Base-by-base conservation (phyloP, 2,797 vertebrate genomes). In the Melanogrammus aeglefinus region DNA sequence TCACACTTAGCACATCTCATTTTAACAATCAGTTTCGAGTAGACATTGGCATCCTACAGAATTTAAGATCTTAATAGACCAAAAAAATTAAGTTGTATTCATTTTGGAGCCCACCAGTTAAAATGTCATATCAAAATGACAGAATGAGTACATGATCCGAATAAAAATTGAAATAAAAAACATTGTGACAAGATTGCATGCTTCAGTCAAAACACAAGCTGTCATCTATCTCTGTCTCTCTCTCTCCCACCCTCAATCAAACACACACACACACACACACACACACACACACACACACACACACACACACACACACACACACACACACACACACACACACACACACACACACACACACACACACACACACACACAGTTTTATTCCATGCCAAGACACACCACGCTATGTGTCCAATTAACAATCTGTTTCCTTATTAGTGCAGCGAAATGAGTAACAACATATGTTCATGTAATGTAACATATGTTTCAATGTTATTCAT, bases 141-240 rank as follows among this genome's bases (percentile, higher is more conserved):
- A 12, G 14, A 38, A 21, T 31, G 18, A 80, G 77, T 76, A 78
- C 80, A 82, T 83, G 81, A 82, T 35, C 1, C 10, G 72, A 81
- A 73, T 82, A 73, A 75, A 73, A 81, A 76, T 72, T 47, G 5
- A 36, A 36, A 36, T 36, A 36, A 7, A 36, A 36, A 81, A 79
- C 82, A 80, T 81, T 77, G 75, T 84, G 79, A 81, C 81, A 9
- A 69, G 81, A 72, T 69, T 47, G 75, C 87, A 74, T 78, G 80
- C 87, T 79, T 88, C 86, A 84, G 85, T 84, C 87, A 86, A 82
- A 85, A 89, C 73, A 75, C 88, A 90, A 90, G 89, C 90, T 92
- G 91, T 86, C 85, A 63, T 75, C 87, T 82, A 73, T 21, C 73
- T 78, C 76, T 80, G 75, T 38, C 44, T 76, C 44, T 9, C 47